Conservation (phyloP, 2,888 invertebrate species). For the Nyleta sp. region DNA sequence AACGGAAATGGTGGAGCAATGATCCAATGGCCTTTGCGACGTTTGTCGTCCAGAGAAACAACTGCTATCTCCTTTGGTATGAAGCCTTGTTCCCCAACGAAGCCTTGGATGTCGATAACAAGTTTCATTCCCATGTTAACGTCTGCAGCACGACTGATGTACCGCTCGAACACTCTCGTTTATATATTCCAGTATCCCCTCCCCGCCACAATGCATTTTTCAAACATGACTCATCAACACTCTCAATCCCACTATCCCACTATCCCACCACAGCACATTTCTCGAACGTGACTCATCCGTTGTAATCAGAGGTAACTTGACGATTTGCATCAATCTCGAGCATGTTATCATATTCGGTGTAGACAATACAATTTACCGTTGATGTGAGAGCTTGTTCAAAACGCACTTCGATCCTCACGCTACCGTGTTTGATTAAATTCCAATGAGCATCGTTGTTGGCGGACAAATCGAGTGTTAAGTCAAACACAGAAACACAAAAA, state of each 20-base stretch:
- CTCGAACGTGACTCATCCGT: not conserved
- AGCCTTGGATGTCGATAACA: constrained; percentile 19
- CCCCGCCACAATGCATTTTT: no score
- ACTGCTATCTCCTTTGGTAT: not conserved
- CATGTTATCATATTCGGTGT: constrained; percentile 72
- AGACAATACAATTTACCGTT: constrained; percentile 59
- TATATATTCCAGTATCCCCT: no score
- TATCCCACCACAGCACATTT: not conserved
- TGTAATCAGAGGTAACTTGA: not conserved
- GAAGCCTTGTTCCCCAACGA: not conserved
- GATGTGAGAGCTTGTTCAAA: constrained; percentile 63
- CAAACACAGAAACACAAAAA: constrained; percentile 68
- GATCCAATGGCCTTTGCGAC: constrained; percentile 10
- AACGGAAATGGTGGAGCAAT: constrained; percentile 1
- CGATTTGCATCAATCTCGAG: constrained; percentile 68
- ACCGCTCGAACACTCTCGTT: no score
- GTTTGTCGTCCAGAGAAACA: not conserved
- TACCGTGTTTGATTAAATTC: constrained; percentile 63
- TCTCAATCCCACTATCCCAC: no score
- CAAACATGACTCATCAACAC: no score
- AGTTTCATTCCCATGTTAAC: constrained; percentile 14
- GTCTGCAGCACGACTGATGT: not conserved
- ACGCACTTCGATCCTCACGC: constrained; percentile 68
- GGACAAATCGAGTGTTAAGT: constrained; percentile 70
- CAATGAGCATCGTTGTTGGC: constrained; percentile 65